Evolutionary conservation across 2,888 invertebrate species (phyloP).

Genomic region (Clostera curtula): DNA sequence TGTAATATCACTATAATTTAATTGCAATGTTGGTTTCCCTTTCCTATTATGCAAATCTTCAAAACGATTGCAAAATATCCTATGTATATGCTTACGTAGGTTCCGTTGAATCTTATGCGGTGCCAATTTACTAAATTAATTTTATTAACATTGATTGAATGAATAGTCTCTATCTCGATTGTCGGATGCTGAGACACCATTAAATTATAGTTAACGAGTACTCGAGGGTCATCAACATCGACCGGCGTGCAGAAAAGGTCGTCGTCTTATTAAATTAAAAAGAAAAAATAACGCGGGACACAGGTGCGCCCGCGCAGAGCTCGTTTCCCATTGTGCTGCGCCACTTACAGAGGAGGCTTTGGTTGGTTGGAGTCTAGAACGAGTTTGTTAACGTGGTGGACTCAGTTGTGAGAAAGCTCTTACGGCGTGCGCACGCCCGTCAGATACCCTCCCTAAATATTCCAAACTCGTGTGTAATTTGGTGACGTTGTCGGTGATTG

Average conservation of each 20-base stretch:
- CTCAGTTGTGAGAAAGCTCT: conserved; percentile 38
- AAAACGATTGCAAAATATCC: too few relatives aligned
- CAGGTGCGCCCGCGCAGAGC: conserved; percentile 66
- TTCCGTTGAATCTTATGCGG: conserved; percentile 14
- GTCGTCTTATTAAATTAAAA: conserved; percentile 45
- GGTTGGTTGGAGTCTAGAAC: conserved; percentile 34
- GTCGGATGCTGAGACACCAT: conserved; percentile 19
- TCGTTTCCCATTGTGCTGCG: conserved; percentile 53
- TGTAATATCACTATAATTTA: too few relatives aligned
- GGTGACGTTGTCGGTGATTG: conserved; percentile 32
- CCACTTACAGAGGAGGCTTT: conserved; percentile 33
- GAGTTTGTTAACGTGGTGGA: conserved; percentile 29
- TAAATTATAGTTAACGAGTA: conserved; percentile 28
- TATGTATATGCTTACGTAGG: too few relatives aligned
- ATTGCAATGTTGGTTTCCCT: too few relatives aligned
- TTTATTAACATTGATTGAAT: conserved; percentile 30
- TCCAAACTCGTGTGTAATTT: conserved; percentile 28
- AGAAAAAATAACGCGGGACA: conserved; percentile 44
- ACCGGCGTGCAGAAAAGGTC: conserved; percentile 49
- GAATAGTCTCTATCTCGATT: conserved; percentile 21
- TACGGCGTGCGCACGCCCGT: conserved; percentile 16
- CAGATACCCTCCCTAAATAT: conserved; percentile 6
- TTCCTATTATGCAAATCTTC: too few relatives aligned
- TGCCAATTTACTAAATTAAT: conserved; percentile 20
- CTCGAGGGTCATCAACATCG: conserved; percentile 51